A percentile compares a stretch with the other conserved stretches of the same genome.
Evolutionary conservation across 1,140 invertebrate species (phyloP).

Genomic region (Pseudomyrmex gracilis): DNA sequence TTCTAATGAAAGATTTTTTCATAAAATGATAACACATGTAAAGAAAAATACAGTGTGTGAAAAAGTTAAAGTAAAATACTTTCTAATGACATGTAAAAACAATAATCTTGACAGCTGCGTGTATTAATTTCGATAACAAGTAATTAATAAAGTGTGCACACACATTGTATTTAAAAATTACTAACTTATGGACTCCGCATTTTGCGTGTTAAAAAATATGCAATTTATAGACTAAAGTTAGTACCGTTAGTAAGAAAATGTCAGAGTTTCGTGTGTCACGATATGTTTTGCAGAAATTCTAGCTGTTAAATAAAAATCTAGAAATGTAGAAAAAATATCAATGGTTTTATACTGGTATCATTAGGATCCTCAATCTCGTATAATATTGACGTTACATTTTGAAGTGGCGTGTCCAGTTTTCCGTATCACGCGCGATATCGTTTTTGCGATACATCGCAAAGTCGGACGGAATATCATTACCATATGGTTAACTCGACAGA

Average conservation of each 20-base stretch:
- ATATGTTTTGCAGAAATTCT: background rate
- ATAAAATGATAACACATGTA: too few relatives aligned
- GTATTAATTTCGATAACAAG: too few relatives aligned
- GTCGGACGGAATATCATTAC: conserved; percentile 57
- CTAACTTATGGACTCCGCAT: background rate
- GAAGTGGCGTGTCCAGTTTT: conserved; percentile 52
- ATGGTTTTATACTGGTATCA: conserved; percentile 9
- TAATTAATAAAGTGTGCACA: too few relatives aligned
- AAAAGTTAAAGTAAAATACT: too few relatives aligned
- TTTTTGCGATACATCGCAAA: conserved; percentile 58
- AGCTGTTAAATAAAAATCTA: background rate
- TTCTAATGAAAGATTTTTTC: too few relatives aligned
- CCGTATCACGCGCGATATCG: conserved; percentile 61
- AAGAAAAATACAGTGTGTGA: too few relatives aligned
- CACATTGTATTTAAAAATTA: too few relatives aligned
- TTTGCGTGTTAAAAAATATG: background rate
- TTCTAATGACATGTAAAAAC: too few relatives aligned
- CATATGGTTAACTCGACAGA: conserved; percentile 62
- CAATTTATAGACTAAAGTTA: background rate
- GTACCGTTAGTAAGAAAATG: background rate
- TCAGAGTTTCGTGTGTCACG: background rate
- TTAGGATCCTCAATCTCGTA: conserved; percentile 39
- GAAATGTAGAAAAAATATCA: background rate
- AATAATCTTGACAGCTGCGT: too few relatives aligned
- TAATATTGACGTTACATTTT: conserved; percentile 54